Percentiles rank a stretch among this genome's conserved stretches.
These are phyloP conservation scores for Centruroides vittatus DNA, from an alignment of 1,140 invertebrate genomes.

Conservation along the genomic window DNA sequence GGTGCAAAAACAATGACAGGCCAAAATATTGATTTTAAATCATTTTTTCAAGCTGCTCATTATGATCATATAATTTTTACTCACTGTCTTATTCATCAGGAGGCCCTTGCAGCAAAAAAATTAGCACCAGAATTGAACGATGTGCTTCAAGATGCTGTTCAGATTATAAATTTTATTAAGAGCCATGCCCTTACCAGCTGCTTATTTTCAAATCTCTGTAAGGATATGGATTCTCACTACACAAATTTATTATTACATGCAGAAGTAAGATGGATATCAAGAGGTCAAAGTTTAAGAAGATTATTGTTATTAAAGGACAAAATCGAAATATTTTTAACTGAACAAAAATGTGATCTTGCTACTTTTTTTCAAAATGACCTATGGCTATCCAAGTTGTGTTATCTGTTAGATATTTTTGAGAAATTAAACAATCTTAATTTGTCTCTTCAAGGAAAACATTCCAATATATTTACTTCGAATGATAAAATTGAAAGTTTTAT, in stretches of 20 bases:
- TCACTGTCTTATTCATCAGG: slow-evolving; percentile 8
- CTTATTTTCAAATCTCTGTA: slow-evolving; percentile 11
- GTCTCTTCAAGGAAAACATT: no score
- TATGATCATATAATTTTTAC: background rate
- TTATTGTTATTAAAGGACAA: no score
- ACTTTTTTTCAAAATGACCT: no score
- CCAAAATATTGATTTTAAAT: background rate
- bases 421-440: no score
- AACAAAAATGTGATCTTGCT: no score
- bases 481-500: no score
- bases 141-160: slow-evolving; percentile 4
- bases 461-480: no score
- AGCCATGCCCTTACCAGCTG: slow-evolving; percentile 7
- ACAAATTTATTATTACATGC: slow-evolving; percentile 1
- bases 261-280: no score
- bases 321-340: no score
- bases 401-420: no score
- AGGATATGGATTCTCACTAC: slow-evolving; percentile 12
- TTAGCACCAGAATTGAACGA: background rate
- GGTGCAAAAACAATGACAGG: slow-evolving; percentile 2
- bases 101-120: slow-evolving; percentile 9
- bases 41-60: background rate
- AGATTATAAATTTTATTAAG: slow-evolving; percentile 12
- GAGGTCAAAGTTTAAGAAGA: no score
- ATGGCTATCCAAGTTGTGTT: no score